These are phyloP conservation scores for Augiades crinisus DNA, from an alignment of 2,888 invertebrate genomes.

Conservation along the genomic window DNA sequence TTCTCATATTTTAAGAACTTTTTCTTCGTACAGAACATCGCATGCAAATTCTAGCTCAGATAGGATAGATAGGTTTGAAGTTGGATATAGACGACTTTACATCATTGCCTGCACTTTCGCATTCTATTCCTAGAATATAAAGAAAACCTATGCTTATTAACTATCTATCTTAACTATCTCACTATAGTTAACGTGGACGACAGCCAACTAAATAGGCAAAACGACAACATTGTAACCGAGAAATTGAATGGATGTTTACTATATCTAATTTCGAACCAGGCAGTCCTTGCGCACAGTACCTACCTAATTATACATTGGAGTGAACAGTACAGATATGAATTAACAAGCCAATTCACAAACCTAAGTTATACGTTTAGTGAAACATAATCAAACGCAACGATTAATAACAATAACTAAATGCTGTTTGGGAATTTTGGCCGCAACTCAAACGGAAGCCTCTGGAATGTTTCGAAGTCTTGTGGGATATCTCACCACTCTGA, in stretches of 20 bases:
- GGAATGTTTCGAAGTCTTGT: slow-evolving; percentile 34
- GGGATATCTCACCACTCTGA: slow-evolving; percentile 29
- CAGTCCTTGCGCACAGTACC: slow-evolving; percentile 1
- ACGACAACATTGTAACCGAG: not conserved
- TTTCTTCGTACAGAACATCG: too few relatives aligned
- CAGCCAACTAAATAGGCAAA: not conserved
- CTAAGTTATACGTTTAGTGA: not conserved
- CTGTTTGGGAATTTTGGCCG: slow-evolving; percentile 46
- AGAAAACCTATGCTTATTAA: too few relatives aligned
- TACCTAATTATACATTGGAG: too few relatives aligned
- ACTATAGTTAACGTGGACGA: too few relatives aligned
- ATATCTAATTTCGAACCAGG: not conserved
- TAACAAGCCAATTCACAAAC: not conserved
- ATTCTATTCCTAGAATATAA: too few relatives aligned
- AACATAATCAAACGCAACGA: slow-evolving; percentile 18
- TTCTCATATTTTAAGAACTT: too few relatives aligned
- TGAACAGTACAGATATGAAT: slow-evolving; percentile 1
- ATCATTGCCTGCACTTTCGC: too few relatives aligned
- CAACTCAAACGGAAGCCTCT: slow-evolving; percentile 48
- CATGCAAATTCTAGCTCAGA: too few relatives aligned
- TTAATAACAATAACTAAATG: not conserved
- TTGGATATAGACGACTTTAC: too few relatives aligned
- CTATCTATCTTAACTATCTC: too few relatives aligned
- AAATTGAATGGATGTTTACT: not conserved
- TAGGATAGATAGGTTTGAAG: too few relatives aligned